Percentiles rank a stretch among this genome's conserved stretches.
Conservation (phyloP, 2,113 vertebrate genomes). For the Chionodraco myersi region DNA sequence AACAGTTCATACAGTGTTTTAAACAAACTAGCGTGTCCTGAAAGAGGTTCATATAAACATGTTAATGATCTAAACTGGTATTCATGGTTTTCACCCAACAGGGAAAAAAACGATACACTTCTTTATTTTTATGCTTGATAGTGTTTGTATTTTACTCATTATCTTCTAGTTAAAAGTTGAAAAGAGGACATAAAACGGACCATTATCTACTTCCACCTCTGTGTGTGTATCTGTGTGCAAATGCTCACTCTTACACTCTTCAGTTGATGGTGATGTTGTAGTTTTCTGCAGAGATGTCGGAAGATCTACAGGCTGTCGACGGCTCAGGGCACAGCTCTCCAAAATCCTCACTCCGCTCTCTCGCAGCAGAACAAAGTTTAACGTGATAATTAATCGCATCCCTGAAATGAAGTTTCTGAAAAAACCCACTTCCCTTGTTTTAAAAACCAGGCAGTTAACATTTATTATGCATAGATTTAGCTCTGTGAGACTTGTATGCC, state of each 20-base stretch:
- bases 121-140: not conserved
- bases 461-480: not conserved
- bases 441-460: not conserved
- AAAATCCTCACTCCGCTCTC: not conserved
- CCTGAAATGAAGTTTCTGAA: not conserved
- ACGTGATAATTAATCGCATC: constrained; percentile 2
- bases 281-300: constrained; percentile 7
- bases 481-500: not conserved
- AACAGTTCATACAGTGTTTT: too few relatives aligned
- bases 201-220: not conserved
- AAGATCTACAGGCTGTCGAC: constrained; percentile 13
- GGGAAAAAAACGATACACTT: too few relatives aligned
- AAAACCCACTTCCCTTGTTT: too few relatives aligned
- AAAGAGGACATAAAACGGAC: not conserved
- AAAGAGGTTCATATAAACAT: too few relatives aligned
- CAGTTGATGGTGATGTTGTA: not conserved
- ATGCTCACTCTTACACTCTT: not conserved
- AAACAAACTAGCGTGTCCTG: too few relatives aligned
- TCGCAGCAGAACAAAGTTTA: constrained; percentile 1
- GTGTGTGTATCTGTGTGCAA: not conserved
- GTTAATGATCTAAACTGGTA: too few relatives aligned
- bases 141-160: not conserved
- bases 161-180: not conserved
- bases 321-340: not conserved
- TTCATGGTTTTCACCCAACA: too few relatives aligned